These are phyloP conservation scores for Psilopsiagon aymara DNA, from an alignment of 2,113 vertebrate genomes.

Conservation along the genomic window DNA sequence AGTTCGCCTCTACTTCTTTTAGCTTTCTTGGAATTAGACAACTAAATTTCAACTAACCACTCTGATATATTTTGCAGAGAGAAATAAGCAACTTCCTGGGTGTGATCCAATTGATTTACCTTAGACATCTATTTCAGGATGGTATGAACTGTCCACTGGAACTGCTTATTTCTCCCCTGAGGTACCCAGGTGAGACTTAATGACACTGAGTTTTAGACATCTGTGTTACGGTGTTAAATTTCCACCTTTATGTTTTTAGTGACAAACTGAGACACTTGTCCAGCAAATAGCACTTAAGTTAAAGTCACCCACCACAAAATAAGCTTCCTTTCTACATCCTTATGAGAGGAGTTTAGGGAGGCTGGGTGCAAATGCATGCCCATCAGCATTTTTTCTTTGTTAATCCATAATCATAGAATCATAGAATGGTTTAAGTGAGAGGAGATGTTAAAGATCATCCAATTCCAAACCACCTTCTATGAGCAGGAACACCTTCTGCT, in stretches of 20 bases:
- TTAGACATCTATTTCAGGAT: background rate
- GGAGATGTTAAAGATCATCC: background rate
- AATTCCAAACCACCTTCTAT: background rate
- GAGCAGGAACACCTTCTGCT: background rate
- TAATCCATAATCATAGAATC: background rate
- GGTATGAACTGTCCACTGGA: background rate
- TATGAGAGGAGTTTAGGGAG: background rate
- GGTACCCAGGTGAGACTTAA: background rate
- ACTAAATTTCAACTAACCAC: background rate
- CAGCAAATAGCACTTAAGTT: background rate
- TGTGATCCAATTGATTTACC: background rate
- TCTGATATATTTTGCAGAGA: background rate
- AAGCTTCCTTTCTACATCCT: background rate
- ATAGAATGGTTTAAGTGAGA: background rate
- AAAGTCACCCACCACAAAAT: background rate
- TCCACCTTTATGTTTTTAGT: background rate
- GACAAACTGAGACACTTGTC: background rate
- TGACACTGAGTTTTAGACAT: background rate
- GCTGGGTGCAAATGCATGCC: background rate
- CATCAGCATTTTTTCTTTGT: background rate
- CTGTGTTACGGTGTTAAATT: background rate
- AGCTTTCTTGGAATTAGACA: background rate
- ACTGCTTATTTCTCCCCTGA: background rate
- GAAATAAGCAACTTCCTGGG: background rate
- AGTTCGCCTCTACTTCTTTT: background rate